Evolutionary conservation across 2,113 vertebrate species (phyloP), one percentile per base, ranked within the genome.

Genomic region (Narcine bancroftii): DNA sequence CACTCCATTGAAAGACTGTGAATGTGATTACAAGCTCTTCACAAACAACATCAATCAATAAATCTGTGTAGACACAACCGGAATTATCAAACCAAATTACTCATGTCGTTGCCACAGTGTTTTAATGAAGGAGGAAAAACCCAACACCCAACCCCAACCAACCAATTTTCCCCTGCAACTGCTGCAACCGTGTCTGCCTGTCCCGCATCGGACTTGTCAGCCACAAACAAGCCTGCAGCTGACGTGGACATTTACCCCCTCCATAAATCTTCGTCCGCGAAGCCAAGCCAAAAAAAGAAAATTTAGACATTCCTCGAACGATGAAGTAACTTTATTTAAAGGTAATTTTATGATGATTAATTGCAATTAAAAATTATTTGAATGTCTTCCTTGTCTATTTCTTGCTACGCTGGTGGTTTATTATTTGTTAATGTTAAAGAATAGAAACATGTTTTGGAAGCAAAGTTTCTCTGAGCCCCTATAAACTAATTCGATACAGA

Each of bases 361-460:
- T 60, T 17, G 19, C n/a, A 87, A 87, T 87, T 85, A 87, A 87
- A 83, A 87, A 60, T 87, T 4, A 21, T 87, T 60, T 53, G 17
- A 1, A 60, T 63, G 33, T 9, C 33, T 60, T 39, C 53, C 19
- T 60, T 87, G 53, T 36, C n/a, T 36, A 21, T 60, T 83, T 87
- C 33, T 36, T 87, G 81, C 33, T 87, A 6, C 21, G 7, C 39
- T 60, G 3, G 36, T 87, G 81, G 47, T 60, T 56, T 15, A 87
- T 63, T 19, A 85, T 33, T 85, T 83, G 39, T 7, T 39, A 45
- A 83, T 56, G 11, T 17, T 53, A 47, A 26, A 83, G 47, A 83
- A 83, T 53, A 29, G 26, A 3, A 81, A 6, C 39, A 10, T 10
- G 75, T 39, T 42, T 42, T 1, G 1, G 42, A 77, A 60, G 56